These are phyloP conservation scores for Parazoanthus darwini DNA, from an alignment of 92 coral and sea anemone genomes.

Conservation along the genomic window DNA sequence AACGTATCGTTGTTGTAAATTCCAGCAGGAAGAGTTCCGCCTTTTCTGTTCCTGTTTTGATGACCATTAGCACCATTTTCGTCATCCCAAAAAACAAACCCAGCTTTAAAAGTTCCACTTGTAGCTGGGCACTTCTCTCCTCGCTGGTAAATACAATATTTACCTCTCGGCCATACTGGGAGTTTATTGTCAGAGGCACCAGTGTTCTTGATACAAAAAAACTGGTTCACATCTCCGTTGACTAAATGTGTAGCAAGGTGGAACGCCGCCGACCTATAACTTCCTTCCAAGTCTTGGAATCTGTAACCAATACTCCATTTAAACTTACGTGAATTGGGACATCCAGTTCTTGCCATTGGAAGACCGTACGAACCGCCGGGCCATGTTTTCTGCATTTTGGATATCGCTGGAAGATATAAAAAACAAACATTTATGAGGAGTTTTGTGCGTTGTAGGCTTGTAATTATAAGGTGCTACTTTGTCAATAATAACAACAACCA, in stretches of 20 bases:
- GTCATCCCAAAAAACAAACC: slow-evolving; percentile 27
- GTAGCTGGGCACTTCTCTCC: slow-evolving; percentile 8
- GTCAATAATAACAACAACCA: too few relatives aligned
- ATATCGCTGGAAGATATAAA: background rate
- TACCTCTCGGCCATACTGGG: slow-evolving; percentile 19
- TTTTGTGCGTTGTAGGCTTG: too few relatives aligned
- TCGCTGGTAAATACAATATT: slow-evolving; percentile 36
- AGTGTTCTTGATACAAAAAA: background rate
- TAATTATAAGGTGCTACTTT: too few relatives aligned
- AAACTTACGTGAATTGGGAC: slow-evolving; percentile 18
- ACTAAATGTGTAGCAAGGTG: slow-evolving; percentile 18
- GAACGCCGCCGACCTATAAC: background rate
- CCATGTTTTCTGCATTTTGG: background rate
- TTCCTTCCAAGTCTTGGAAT: slow-evolving; percentile 14
- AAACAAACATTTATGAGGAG: too few relatives aligned
- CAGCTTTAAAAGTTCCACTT: background rate
- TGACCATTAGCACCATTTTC: background rate
- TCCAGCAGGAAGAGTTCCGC: slow-evolving; percentile 19
- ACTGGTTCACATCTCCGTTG: slow-evolving; percentile 4
- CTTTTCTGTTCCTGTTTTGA: background rate
- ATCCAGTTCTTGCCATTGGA: slow-evolving; percentile 26
- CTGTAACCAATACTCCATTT: slow-evolving; percentile 27
- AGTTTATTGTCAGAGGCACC: background rate
- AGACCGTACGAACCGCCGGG: slow-evolving; percentile 19
- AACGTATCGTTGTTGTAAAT: slow-evolving; percentile 6